Conservation (phyloP, 2,113 vertebrate genomes). For the Chaenogobius annularis region DNA sequence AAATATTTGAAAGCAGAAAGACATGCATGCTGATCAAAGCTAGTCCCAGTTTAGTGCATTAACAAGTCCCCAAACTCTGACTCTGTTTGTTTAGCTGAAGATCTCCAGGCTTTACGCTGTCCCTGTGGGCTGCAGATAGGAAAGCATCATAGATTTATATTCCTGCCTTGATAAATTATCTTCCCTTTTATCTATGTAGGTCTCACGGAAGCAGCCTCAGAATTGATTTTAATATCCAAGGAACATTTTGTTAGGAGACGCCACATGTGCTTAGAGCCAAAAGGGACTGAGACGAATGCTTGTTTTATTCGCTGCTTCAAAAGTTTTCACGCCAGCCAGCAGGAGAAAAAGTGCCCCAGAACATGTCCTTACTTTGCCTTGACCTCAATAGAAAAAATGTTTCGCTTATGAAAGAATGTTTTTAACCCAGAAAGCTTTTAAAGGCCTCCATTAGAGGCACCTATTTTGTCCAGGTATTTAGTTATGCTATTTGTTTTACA, state of each 20-base stretch:
- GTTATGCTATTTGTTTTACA: background rate
- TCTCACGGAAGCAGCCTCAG: slow-evolving; percentile 5
- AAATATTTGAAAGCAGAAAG: slow-evolving; percentile 17
- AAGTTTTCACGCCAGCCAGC: slow-evolving; percentile 28
- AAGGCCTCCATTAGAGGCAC: background rate
- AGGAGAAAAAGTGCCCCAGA: slow-evolving; percentile 30
- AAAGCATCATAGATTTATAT: slow-evolving; percentile 15
- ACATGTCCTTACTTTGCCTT: slow-evolving; percentile 23
- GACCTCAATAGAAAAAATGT: slow-evolving; percentile 8
- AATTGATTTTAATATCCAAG: slow-evolving; percentile 6
- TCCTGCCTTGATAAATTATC: background rate
- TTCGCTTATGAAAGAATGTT: background rate
- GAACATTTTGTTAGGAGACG: slow-evolving; percentile 20
- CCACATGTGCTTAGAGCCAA: slow-evolving; percentile 23
- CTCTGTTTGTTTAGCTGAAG: slow-evolving; percentile 39
- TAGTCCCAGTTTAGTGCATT: slow-evolving; percentile 41
- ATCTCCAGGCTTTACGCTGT: slow-evolving; percentile 14
- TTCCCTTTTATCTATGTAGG: slow-evolving; percentile 19
- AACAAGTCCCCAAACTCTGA: slow-evolving; percentile 29
- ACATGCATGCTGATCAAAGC: slow-evolving; percentile 39
- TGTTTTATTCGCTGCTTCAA: slow-evolving; percentile 24
- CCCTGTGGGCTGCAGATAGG: slow-evolving; percentile 20
- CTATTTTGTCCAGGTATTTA: background rate
- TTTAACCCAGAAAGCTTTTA: background rate
- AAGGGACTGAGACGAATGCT: slow-evolving; percentile 18